These are phyloP conservation scores for Spicauda simplicius DNA, from an alignment of 2,888 invertebrate genomes.

Conservation along the genomic window DNA sequence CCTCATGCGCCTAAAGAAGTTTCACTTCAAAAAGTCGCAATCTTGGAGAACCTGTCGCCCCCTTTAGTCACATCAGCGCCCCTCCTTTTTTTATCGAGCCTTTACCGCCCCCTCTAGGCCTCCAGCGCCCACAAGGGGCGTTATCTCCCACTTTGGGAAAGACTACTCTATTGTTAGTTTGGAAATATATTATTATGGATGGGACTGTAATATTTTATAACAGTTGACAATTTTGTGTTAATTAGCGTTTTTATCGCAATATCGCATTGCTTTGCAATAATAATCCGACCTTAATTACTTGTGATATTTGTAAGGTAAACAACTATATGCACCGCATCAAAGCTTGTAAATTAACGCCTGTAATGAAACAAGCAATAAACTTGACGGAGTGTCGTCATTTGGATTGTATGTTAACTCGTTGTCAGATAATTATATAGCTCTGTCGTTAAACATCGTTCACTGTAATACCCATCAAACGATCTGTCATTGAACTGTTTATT, in stretches of 20 bases:
- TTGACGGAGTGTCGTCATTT: conserved; percentile 9
- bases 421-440: conserved; percentile 16
- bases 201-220: neutral
- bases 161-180: neutral
- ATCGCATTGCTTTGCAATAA: neutral
- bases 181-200: neutral
- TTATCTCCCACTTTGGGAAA: no score
- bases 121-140: no score
- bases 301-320: neutral
- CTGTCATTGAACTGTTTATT: conserved; percentile 6
- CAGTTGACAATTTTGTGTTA: neutral
- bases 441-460: conserved; percentile 3
- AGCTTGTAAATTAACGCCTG: neutral
- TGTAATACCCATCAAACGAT: conserved; percentile 7
- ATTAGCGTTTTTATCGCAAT: neutral
- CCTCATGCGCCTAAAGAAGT: no score
- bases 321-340: neutral
- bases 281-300: neutral
- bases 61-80: no score
- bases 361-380: conserved; percentile 12
- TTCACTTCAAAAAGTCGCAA: no score
- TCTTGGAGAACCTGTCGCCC: no score
- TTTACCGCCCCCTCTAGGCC: no score
- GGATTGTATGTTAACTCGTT: neutral
- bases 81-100: no score